Evolutionary conservation across 2,888 invertebrate genomes (phyloP).

Genomic region (Germaria angustata): DNA sequence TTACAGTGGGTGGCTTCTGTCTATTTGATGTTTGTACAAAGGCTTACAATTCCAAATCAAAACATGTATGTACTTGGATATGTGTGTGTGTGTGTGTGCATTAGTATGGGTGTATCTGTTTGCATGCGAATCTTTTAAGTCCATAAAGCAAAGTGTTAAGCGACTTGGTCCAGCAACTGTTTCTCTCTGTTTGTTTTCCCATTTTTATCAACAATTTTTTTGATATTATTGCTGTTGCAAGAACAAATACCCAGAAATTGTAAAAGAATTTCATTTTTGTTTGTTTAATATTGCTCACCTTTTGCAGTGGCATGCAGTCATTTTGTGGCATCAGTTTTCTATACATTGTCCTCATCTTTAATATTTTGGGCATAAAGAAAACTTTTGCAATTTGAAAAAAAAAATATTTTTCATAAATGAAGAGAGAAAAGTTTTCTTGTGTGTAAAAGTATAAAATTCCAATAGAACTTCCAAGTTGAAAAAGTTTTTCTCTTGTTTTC

Average conservation of each 20-base stretch:
- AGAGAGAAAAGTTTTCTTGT: constrained; percentile 12
- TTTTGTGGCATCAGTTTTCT: constrained; percentile 30
- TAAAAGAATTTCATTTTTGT: background rate
- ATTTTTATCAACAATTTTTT: constrained; percentile 1
- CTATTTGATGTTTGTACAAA: constrained; percentile 13
- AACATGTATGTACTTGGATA: background rate
- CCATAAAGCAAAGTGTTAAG: background rate
- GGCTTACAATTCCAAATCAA: constrained; percentile 18
- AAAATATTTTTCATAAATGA: background rate
- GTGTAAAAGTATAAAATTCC: constrained; percentile 22
- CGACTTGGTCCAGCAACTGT: constrained; percentile 33
- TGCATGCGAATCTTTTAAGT: background rate
- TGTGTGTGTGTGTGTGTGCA: background rate
- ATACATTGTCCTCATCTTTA: constrained; percentile 11
- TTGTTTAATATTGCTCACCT: constrained; percentile 11
- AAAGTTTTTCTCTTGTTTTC: constrained; percentile 32
- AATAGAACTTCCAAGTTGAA: constrained; percentile 35
- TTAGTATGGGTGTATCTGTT: background rate
- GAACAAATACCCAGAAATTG: background rate
- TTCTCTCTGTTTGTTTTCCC: background rate
- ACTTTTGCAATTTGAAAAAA: background rate
- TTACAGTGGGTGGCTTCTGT: constrained; percentile 41
- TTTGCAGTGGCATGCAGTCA: constrained; percentile 9
- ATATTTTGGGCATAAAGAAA: constrained; percentile 10
- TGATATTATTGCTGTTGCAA: background rate